Evolutionary conservation across 2,797 vertebrate species (phyloP).

Genomic region (Botia almorhae): DNA sequence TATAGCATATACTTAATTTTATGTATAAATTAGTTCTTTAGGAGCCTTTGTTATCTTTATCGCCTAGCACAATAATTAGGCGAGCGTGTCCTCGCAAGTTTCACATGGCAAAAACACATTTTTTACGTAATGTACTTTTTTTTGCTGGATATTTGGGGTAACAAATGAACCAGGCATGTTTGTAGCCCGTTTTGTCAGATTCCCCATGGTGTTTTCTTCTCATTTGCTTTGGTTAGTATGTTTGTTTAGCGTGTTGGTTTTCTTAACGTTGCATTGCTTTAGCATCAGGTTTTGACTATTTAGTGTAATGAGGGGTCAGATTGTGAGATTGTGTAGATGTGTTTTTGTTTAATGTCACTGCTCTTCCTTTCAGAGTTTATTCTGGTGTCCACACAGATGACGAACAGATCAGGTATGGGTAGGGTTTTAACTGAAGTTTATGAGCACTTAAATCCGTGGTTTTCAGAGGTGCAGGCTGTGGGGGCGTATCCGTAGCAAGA

Average conservation of each 20-base stretch:
- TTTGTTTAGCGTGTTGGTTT: too few relatives aligned
- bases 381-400: constrained; percentile 74
- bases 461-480: constrained; percentile 36
- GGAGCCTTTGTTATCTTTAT: too few relatives aligned
- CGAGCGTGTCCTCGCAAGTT: background rate
- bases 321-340: background rate
- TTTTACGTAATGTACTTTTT: background rate
- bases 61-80: background rate
- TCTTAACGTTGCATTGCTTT: background rate
- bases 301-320: background rate
- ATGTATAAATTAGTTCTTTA: too few relatives aligned
- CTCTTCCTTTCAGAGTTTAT: constrained; percentile 72
- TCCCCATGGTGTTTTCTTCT: background rate
- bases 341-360: constrained; percentile 41
- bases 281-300: background rate
- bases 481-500: constrained; percentile 15
- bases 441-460: constrained; percentile 11
- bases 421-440: constrained; percentile 32
- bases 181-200: background rate
- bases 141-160: background rate
- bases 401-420: constrained; percentile 71
- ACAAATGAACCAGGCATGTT: background rate
- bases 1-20: too few relatives aligned
- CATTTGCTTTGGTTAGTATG: too few relatives aligned
- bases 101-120: background rate